Evolutionary conservation across 2,113 vertebrate genomes (phyloP), one percentile per base, ranked within the genome.

Genomic region (Pollachius pollachius): DNA sequence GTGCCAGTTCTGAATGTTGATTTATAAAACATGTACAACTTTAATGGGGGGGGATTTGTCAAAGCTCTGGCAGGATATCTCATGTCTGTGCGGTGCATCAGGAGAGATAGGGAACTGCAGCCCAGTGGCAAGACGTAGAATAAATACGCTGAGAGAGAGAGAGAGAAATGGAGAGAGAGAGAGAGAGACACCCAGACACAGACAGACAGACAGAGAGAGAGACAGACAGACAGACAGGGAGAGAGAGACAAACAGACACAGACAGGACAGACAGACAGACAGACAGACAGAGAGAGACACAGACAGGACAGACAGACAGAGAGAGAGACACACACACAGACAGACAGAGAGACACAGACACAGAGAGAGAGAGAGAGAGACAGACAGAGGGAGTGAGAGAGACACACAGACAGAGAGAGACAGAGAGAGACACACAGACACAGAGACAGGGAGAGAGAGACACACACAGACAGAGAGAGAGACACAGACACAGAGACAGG

Each of bases 21-120:
- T 30, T 52, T 52, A 64, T 61, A 64, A 64, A 73, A 67, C 59
- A 41, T 13, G 15, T 16, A 7, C 21, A 15, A 19, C 19, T 21
- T 25, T 62, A 58, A 27, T 65, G 54, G 41, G 62, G 30, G 65
- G 68, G 75, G 73, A 84, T 77, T 57, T 81, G 81, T 77, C 84
- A 72, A 78, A 75, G 83, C 87, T 87, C 82, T 83, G 75, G 74
- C 69, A 75, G 83, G 71, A 72, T 15, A 75, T 77, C 60, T 80
- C 69, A 68, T 66, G 66, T 48, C 41, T 9, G 41, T 63, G 81
- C 57, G 66, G 70, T 65, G 71, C 72, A 69, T 84, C 81, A 59
- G 75, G 66, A 85, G 71, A 83, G 70, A 76, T 77, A 83, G 64
- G 62, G 79, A 48, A 68, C 79, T 67, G 78, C 72, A 84, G 79